Conservation (phyloP, 1,140 invertebrate species). For the Rhopalosiphum maidis region DNA sequence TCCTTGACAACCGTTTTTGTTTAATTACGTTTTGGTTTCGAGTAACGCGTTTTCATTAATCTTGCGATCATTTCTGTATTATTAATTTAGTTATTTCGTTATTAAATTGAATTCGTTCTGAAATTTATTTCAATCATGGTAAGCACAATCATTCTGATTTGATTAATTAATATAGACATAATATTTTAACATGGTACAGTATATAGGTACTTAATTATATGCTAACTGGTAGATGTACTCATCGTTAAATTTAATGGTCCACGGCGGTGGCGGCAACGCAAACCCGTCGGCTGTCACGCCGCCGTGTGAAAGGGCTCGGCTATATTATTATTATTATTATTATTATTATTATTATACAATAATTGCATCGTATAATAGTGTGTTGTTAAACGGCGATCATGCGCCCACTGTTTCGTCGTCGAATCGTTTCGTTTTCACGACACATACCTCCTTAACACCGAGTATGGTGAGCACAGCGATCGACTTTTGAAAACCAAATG, state of each 20-base stretch:
- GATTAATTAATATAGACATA: background rate
- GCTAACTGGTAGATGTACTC: background rate
- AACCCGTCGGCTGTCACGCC: background rate
- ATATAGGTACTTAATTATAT: constrained; percentile 13
- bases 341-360: background rate
- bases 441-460: background rate
- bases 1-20: background rate
- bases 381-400: background rate
- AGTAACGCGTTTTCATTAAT: background rate
- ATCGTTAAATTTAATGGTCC: background rate
- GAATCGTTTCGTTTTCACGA: background rate
- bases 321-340: background rate
- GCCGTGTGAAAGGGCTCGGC: background rate
- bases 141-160: background rate
- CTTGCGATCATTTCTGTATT: background rate
- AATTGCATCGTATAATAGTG: background rate
- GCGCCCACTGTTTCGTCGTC: too few species aligned
- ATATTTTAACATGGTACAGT: background rate
- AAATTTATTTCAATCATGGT: constrained; percentile 7
- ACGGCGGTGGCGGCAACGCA: background rate
- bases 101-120: background rate
- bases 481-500: background rate
- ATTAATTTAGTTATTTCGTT: background rate
- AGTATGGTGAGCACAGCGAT: too few species aligned
- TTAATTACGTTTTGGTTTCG: background rate